Percentiles rank a stretch among this genome's conserved stretches.
Evolutionary conservation across 2,888 invertebrate species (phyloP).

Genomic region (Nemoura dubitans): DNA sequence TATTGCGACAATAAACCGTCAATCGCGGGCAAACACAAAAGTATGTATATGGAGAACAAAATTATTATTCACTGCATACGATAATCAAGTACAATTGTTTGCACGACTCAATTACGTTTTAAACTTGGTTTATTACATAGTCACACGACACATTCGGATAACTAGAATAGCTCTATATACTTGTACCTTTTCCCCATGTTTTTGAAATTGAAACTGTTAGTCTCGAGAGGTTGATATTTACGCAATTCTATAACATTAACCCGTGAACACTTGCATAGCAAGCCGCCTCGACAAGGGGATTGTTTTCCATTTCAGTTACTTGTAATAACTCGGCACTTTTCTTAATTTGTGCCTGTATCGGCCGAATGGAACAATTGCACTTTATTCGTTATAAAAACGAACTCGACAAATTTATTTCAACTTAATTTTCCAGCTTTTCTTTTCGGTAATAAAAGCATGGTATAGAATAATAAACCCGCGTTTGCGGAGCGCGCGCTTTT

Average conservation of each 20-base stretch:
- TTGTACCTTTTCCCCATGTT: not conserved
- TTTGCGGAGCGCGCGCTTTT: not conserved
- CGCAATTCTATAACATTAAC: too few species aligned
- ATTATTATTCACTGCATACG: not conserved
- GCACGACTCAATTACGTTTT: conserved; percentile 1
- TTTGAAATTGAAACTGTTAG: not conserved
- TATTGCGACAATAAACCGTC: not conserved
- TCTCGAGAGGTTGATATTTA: too few species aligned
- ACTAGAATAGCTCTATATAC: too few species aligned
- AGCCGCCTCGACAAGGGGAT: too few species aligned
- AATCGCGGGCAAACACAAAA: not conserved
- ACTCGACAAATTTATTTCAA: not conserved
- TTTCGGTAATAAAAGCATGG: conserved; percentile 7
- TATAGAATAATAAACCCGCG: not conserved
- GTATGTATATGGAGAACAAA: not conserved
- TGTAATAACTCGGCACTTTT: not conserved
- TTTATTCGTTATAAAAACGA: not conserved
- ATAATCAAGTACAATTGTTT: conserved; percentile 2
- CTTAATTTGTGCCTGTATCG: not conserved
- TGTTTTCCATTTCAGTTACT: too few species aligned
- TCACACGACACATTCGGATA: not conserved
- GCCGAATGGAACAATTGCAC: not conserved
- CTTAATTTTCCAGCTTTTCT: not conserved
- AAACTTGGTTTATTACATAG: not conserved
- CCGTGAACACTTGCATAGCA: too few species aligned